Percentiles rank a stretch among this genome's conserved stretches.
Conservation (phyloP, 2,797 vertebrate genomes). For the Tenualosa thibaudeaui region DNA sequence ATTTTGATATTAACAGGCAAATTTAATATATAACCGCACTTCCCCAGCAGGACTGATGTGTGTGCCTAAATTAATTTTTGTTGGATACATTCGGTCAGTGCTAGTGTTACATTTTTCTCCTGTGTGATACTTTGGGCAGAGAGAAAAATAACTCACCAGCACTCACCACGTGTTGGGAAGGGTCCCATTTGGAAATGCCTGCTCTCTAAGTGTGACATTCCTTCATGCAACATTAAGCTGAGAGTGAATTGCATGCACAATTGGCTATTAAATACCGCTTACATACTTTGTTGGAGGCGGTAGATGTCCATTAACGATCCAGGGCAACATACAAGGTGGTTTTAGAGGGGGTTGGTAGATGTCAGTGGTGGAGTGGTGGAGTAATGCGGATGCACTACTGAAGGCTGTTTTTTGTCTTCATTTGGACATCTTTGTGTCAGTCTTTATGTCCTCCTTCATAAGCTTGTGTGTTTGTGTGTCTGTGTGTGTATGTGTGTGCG, state of each 20-base stretch:
- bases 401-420: not conserved
- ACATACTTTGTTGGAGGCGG: constrained; percentile 75
- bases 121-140: constrained; percentile 38
- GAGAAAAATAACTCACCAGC: constrained; percentile 51
- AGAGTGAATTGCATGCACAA: constrained; percentile 79
- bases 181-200: constrained; percentile 73
- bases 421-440: not conserved
- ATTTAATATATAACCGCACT: constrained; percentile 12
- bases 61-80: constrained; percentile 12
- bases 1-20: constrained; percentile 8
- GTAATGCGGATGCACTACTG: not conserved
- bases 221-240: constrained; percentile 83
- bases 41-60: constrained; percentile 13
- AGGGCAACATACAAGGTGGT: constrained; percentile 67
- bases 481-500: not conserved
- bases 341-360: constrained; percentile 57
- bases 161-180: constrained; percentile 55
- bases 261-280: constrained; percentile 83
- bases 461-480: not conserved
- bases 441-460: not conserved
- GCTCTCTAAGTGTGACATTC: constrained; percentile 82
- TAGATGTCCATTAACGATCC: constrained; percentile 74
- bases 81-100: not conserved
- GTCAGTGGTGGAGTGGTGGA: constrained; percentile 55
- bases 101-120: not conserved